Conservation (phyloP, 2,888 invertebrate genomes). For the Phyllotreta striolata region DNA sequence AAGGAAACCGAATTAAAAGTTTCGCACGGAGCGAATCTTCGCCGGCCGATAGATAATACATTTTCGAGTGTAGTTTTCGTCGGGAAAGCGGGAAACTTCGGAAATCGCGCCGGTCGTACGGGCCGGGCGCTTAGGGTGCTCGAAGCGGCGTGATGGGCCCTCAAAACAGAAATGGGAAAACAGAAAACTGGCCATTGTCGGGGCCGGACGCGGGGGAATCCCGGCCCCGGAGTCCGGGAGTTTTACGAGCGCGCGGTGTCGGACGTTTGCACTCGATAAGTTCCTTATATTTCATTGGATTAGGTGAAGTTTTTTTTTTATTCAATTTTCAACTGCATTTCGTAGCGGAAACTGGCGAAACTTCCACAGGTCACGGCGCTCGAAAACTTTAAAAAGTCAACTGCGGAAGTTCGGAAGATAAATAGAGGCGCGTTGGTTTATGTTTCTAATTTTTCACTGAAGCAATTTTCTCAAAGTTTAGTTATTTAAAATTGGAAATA, state of each 20-base stretch:
- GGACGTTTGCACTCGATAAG: slow-evolving; percentile 19
- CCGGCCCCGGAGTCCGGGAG: slow-evolving; percentile 25
- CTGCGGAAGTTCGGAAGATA: too few relatives aligned
- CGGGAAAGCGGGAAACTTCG: slow-evolving; percentile 37
- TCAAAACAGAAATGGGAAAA: slow-evolving; percentile 47
- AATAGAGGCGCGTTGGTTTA: too few relatives aligned
- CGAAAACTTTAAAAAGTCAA: too few relatives aligned
- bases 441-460: too few relatives aligned
- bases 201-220: slow-evolving; percentile 47
- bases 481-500: too few relatives aligned
- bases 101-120: slow-evolving; percentile 38
- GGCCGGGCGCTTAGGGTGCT: slow-evolving; percentile 29
- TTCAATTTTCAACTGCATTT: not conserved
- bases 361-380: too few relatives aligned
- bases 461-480: too few relatives aligned
- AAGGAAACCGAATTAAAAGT: slow-evolving; percentile 31
- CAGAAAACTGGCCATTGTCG: slow-evolving; percentile 44
- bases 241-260: slow-evolving; percentile 19
- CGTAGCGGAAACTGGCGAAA: too few relatives aligned
- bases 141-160: slow-evolving; percentile 26
- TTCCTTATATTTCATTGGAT: too few relatives aligned
- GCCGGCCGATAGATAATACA: slow-evolving; percentile 19
- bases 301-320: slow-evolving; percentile 6
- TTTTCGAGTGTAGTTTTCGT: slow-evolving; percentile 26
- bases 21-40: slow-evolving; percentile 27